A percentile compares a stretch with the other conserved stretches of the same genome.
These are phyloP conservation scores for Cacatua alba DNA, from an alignment of 2,113 vertebrate genomes.

Conservation along the genomic window DNA sequence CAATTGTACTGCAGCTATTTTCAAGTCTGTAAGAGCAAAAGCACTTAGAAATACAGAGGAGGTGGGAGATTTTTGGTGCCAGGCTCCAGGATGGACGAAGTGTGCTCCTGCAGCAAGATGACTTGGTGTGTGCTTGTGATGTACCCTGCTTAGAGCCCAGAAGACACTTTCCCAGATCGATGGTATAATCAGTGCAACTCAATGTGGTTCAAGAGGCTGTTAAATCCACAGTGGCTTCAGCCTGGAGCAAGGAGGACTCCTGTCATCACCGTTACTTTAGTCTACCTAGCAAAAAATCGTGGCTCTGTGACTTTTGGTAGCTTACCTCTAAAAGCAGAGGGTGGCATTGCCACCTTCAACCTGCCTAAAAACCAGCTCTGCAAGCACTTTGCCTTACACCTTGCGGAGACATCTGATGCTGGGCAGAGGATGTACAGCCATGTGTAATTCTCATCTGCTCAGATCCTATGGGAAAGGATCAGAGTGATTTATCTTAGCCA, in stretches of 20 bases:
- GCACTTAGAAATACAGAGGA: not conserved
- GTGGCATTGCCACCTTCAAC: fast-evolving
- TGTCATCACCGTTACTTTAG: fast-evolving
- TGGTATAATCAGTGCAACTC: not conserved
- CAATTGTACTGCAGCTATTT: not conserved
- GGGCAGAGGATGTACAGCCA: conserved; percentile 27
- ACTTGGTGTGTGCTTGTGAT: fast-evolving
- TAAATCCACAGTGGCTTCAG: not conserved
- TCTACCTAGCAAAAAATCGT: not conserved
- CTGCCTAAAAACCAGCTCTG: fast-evolving
- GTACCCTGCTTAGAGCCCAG: fast-evolving
- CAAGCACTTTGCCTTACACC: not conserved
- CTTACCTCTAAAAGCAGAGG: fast-evolving
- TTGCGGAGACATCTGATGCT: not conserved
- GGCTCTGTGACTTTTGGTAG: fast-evolving
- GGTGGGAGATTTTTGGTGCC: not conserved
- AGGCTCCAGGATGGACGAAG: not conserved
- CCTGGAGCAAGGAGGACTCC: not conserved
- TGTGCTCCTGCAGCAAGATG: fast-evolving
- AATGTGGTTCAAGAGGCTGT: fast-evolving
- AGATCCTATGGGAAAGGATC: not conserved
- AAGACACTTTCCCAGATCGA: not conserved
- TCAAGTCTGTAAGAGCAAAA: not conserved
- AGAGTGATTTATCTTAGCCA: not conserved
- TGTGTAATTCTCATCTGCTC: conserved; percentile 19